Conservation (phyloP, 2,113 vertebrate genomes). For the Dermatemys mawii region DNA sequence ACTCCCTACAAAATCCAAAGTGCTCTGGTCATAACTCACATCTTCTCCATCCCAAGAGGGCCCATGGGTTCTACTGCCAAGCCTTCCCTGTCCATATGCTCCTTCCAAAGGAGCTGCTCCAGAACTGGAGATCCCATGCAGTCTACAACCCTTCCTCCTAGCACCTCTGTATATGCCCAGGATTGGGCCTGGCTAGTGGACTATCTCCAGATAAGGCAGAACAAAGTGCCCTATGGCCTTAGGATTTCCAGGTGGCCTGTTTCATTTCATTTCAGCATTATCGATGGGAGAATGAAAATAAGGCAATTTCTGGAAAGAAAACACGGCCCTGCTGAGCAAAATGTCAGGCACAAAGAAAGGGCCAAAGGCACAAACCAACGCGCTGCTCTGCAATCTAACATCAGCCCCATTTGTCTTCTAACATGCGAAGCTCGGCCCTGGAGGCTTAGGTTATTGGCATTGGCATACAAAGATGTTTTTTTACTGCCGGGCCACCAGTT, state of each 20-base stretch:
- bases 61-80: background rate
- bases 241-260: background rate
- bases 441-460: background rate
- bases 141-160: background rate
- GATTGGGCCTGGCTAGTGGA: conserved; percentile 25
- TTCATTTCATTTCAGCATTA: conserved; percentile 32
- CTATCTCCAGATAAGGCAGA: background rate
- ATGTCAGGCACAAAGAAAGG: background rate
- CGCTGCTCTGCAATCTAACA: background rate
- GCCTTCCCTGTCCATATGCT: background rate
- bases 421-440: background rate
- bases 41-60: background rate
- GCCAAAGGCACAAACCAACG: background rate
- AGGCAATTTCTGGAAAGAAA: conserved; percentile 35
- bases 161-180: background rate
- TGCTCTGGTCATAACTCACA: background rate
- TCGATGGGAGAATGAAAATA: conserved; percentile 20
- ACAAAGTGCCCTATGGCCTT: conserved; percentile 36
- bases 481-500: background rate
- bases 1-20: background rate
- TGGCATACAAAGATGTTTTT: background rate
- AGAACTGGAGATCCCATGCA: background rate
- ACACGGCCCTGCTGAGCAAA: background rate
- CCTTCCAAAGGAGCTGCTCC: background rate
- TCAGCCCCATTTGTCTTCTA: background rate